phyloP scores from a whole-genome alignment of 2,113 vertebrate species.

The Plectropomus leopardus region DNA sequence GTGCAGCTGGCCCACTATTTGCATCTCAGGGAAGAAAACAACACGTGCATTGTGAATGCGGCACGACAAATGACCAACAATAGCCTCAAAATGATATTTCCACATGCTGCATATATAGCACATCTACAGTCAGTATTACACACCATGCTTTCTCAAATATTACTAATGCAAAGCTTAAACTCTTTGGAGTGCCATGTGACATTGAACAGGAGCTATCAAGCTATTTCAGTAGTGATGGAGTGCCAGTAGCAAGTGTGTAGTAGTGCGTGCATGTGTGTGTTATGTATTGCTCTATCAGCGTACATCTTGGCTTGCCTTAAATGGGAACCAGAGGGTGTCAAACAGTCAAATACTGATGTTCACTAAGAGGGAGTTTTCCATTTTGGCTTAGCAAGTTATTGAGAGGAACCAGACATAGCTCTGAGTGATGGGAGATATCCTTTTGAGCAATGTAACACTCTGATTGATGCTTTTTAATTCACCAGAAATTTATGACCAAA shows the following conservation, averaged over 20 bases:
- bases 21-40: conserved; percentile 45
- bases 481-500: not conserved
- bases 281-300: conserved; percentile 20
- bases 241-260: conserved; percentile 8
- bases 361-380: conserved; percentile 39
- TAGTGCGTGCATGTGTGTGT: conserved; percentile 4
- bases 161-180: conserved; percentile 11
- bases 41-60: not conserved
- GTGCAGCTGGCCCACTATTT: conserved; percentile 39
- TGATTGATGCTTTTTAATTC: conserved; percentile 1
- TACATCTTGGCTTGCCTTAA: conserved; percentile 49
- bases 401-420: conserved; percentile 56
- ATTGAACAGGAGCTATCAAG: conserved; percentile 38
- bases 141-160: not conserved
- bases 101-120: not conserved
- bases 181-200: conserved; percentile 16
- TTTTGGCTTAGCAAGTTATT: conserved; percentile 41
- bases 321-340: conserved; percentile 54
- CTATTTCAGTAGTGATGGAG: conserved; percentile 31
- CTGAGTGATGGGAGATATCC: conserved; percentile 20
- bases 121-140: not conserved
- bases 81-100: not conserved
- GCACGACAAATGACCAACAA: not conserved
- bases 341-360: conserved; percentile 53
- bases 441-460: not conserved